Evolutionary conservation across 2,888 invertebrate genomes (phyloP).

Genomic region (Petrolisthes manimaculis): DNA sequence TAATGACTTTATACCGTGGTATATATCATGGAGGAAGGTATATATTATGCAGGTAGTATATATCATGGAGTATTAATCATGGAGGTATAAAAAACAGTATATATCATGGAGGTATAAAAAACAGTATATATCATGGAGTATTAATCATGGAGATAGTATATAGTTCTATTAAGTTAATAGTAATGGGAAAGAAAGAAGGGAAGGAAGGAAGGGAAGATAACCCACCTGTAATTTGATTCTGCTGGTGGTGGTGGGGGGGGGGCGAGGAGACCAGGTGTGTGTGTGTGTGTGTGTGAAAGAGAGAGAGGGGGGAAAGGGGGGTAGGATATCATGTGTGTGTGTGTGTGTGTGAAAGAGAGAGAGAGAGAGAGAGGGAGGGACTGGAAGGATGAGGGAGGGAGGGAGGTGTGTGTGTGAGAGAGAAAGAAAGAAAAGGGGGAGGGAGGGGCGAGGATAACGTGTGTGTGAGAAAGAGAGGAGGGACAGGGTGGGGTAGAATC

Average conservation of each 20-base stretch:
- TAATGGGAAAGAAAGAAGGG: not conserved
- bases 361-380: not conserved
- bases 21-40: no score
- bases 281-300: not conserved
- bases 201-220: not conserved
- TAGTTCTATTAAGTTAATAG: not conserved
- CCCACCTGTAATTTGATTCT: not conserved
- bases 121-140: no score
- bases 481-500: not conserved
- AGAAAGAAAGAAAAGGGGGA: not conserved
- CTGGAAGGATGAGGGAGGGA: slow-evolving; percentile 11
- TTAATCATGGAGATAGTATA: no score
- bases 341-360: not conserved
- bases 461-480: not conserved
- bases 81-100: no score
- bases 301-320: not conserved
- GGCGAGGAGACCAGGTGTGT: not conserved
- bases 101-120: no score
- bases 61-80: no score
- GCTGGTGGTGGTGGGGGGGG: not conserved
- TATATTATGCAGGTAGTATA: no score
- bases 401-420: not conserved
- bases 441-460: not conserved
- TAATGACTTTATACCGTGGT: no score
- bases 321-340: not conserved